Percentiles rank a stretch among this genome's conserved stretches.
Conservation (phyloP, 2,888 invertebrate genomes). For the Rhingia campestris region DNA sequence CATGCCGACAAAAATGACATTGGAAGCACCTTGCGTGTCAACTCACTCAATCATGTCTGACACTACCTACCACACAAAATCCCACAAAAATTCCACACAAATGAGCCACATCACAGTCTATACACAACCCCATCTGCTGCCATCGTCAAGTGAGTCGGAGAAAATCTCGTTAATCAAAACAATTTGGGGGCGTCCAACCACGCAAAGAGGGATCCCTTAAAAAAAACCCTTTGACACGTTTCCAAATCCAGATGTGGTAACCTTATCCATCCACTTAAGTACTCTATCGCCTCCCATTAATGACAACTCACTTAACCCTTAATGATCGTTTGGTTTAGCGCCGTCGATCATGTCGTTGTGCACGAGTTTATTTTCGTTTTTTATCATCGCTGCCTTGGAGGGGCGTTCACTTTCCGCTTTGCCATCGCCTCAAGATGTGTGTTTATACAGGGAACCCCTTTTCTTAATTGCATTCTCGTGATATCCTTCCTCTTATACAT, state of each 20-base stretch:
- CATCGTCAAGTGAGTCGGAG: conserved; percentile 16
- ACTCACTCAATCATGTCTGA: conserved; percentile 35
- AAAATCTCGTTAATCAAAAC: conserved; percentile 48
- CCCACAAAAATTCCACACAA: conserved; percentile 54
- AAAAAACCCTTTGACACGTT: conserved; percentile 60
- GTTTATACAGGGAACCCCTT: conserved; percentile 58
- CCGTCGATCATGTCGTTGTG: conserved; percentile 47
- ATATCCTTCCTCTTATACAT: conserved; percentile 42
- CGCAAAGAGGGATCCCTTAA: conserved; percentile 15
- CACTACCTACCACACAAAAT: conserved; percentile 12
- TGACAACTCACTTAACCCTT: conserved; percentile 71
- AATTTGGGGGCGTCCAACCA: conserved; percentile 48
- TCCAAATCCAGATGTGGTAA: conserved; percentile 63
- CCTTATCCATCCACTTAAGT: conserved; percentile 67
- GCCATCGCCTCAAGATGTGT: conserved; percentile 19
- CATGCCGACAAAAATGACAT: background rate
- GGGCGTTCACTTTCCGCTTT: conserved; percentile 37
- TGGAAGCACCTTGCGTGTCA: conserved; percentile 38
- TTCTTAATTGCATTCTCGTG: conserved; percentile 66
- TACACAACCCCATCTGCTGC: conserved; percentile 38
- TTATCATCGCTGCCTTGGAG: conserved; percentile 12
- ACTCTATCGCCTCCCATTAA: conserved; percentile 67
- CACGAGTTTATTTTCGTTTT: conserved; percentile 25
- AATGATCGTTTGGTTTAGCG: conserved; percentile 59
- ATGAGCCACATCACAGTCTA: conserved; percentile 37